A percentile compares a stretch with the other conserved stretches of the same genome.
These are phyloP conservation scores for Pyrochroa serraticornis DNA, from an alignment of 2,888 invertebrate species.

Conservation along the genomic window DNA sequence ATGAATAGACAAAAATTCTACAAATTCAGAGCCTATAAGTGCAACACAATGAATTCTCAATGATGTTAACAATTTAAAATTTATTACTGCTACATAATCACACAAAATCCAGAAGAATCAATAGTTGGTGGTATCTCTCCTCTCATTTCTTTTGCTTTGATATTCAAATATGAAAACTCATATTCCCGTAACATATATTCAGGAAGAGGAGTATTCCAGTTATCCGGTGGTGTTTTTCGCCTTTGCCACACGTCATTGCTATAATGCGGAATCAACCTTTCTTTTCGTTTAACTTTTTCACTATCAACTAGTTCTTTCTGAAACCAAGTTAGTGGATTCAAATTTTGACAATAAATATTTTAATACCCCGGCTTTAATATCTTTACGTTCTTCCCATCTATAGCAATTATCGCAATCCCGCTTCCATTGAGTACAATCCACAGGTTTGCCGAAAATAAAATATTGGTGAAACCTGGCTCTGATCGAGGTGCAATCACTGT, in stretches of 20 bases:
- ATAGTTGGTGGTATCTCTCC: conserved; percentile 50
- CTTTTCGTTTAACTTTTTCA: conserved; percentile 69
- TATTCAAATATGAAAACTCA: conserved; percentile 69
- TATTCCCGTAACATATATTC: conserved; percentile 73
- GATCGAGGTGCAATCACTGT: conserved; percentile 77
- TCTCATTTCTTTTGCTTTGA: conserved; percentile 68
- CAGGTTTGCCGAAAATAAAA: conserved; percentile 75
- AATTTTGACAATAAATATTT: neutral
- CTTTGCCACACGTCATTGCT: conserved; percentile 81
- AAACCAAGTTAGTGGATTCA: neutral
- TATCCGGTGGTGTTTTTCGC: conserved; percentile 73
- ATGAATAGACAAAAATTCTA: too few relatives aligned
- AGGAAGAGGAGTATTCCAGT: conserved; percentile 84
- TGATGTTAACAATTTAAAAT: conserved; percentile 3
- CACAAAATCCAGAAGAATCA: conserved; percentile 26
- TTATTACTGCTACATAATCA: conserved; percentile 16
- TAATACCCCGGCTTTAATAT: conserved; percentile 73
- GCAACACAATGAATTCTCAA: too few relatives aligned
- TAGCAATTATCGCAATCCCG: conserved; percentile 77
- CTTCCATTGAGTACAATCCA: conserved; percentile 82
- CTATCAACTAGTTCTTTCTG: conserved; percentile 72
- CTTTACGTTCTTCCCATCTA: conserved; percentile 67
- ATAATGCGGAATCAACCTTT: conserved; percentile 71
- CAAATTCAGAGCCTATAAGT: too few relatives aligned
- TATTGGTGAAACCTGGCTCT: conserved; percentile 84